Evolutionary conservation across 2,113 vertebrate genomes (phyloP).

Genomic region (Eulemur rufifrons): DNA sequence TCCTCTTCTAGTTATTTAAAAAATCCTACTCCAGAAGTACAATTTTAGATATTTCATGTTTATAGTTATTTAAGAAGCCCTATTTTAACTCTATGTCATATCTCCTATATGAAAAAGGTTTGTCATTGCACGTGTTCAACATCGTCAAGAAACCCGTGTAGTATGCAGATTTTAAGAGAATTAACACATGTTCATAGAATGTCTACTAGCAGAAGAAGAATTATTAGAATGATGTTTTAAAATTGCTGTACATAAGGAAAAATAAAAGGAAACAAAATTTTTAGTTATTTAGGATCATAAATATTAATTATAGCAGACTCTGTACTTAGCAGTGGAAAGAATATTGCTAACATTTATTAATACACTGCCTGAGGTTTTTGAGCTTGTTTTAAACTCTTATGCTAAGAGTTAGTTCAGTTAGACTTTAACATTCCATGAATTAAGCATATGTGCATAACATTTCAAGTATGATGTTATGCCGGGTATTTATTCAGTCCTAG

Average conservation of each 20-base stretch:
- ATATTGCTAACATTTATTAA: conserved; percentile 47
- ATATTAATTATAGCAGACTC: conserved; percentile 59
- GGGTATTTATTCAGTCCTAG: neutral
- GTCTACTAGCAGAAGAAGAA: neutral
- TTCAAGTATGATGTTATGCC: neutral
- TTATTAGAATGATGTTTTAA: conserved; percentile 40
- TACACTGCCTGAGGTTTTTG: neutral
- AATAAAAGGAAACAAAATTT: conserved; percentile 35
- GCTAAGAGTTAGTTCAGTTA: conserved; percentile 26
- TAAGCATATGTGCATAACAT: neutral
- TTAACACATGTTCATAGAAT: neutral
- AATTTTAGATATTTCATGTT: neutral
- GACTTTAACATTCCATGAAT: conserved; percentile 46
- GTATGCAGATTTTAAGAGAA: neutral
- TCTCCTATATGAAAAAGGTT: neutral
- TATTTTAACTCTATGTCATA: neutral
- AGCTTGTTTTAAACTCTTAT: neutral
- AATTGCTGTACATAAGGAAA: neutral
- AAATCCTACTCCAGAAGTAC: neutral
- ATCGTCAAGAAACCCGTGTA: neutral
- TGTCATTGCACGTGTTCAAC: neutral
- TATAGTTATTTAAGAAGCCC: neutral
- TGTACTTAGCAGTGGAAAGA: neutral
- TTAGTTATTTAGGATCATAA: conserved; percentile 45
- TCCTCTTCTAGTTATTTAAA: neutral